Evolutionary conservation across 2,113 vertebrate genomes (phyloP).

Genomic region (Mirounga angustirostris): DNA sequence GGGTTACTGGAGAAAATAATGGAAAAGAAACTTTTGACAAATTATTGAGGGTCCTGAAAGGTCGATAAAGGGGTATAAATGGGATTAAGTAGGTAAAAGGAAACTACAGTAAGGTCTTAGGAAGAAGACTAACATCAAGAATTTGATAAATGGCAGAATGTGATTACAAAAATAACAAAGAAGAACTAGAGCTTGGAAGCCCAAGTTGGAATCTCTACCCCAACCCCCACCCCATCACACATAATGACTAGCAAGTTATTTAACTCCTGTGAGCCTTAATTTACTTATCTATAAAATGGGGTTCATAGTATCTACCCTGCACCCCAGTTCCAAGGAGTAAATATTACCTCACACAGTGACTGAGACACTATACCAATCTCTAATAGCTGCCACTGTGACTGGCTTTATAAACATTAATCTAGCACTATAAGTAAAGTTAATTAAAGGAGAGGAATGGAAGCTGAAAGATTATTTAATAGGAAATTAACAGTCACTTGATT

Average conservation of each 20-base stretch:
- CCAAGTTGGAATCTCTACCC: neutral
- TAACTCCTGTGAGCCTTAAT: neutral
- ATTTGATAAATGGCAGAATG: constrained; percentile 32
- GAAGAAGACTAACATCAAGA: constrained; percentile 49
- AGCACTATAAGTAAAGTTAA: constrained; percentile 18
- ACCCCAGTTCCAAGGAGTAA: neutral
- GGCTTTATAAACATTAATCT: neutral
- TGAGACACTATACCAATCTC: neutral
- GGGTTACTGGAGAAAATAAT: neutral
- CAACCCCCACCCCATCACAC: neutral
- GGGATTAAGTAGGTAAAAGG: neutral
- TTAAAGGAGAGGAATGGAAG: neutral
- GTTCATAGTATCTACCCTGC: neutral
- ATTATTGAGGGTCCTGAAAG: constrained; percentile 7
- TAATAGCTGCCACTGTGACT: neutral
- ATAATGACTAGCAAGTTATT: neutral
- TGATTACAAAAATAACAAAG: neutral
- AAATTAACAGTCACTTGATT: constrained; percentile 26
- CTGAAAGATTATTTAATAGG: neutral
- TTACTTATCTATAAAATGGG: constrained; percentile 41
- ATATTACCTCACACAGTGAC: neutral
- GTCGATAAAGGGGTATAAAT: neutral
- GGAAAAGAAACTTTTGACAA: constrained; percentile 14
- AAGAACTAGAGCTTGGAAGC: neutral
- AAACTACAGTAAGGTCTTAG: constrained; percentile 27